Evolutionary conservation across 2,113 vertebrate species (phyloP).

Genomic region (Microcebus ravelobensis): DNA sequence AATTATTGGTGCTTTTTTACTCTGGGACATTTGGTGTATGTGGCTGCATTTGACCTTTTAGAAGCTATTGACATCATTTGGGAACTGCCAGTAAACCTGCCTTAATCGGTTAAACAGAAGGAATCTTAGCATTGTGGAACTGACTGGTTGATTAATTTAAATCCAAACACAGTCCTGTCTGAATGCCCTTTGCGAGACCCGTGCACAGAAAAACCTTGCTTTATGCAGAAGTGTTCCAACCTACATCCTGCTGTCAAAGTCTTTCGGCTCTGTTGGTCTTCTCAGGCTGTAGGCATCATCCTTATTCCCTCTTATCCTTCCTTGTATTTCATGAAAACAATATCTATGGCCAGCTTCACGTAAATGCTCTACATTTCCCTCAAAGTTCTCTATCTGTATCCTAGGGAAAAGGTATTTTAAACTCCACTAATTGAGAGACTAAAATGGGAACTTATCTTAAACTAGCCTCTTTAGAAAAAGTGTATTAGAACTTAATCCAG

Average conservation of each 20-base stretch:
- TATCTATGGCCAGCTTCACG: background rate
- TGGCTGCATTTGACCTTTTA: constrained; percentile 47
- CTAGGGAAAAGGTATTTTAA: constrained; percentile 63
- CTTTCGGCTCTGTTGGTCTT: constrained; percentile 17
- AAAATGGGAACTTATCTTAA: constrained; percentile 67
- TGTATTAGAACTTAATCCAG: constrained; percentile 62
- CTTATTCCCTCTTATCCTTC: background rate
- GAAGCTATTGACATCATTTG: constrained; percentile 41
- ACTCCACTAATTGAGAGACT: constrained; percentile 63
- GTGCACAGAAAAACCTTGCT: constrained; percentile 18
- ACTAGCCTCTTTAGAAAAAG: constrained; percentile 61
- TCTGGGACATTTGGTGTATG: background rate
- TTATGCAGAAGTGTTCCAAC: background rate
- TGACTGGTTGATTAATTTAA: constrained; percentile 65
- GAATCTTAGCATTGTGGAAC: constrained; percentile 43
- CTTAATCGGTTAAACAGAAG: constrained; percentile 41
- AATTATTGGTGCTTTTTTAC: background rate
- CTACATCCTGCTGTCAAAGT: background rate
- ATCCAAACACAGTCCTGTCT: constrained; percentile 34
- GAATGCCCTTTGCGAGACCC: constrained; percentile 25
- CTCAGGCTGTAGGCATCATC: background rate
- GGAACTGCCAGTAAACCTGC: constrained; percentile 41
- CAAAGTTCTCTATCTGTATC: constrained; percentile 45
- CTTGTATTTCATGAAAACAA: constrained; percentile 46
- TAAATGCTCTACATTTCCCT: background rate